A percentile compares a stretch with the other conserved stretches of the same genome.
Conservation (phyloP, 2,888 invertebrate genomes). For the Sycophila texana region DNA sequence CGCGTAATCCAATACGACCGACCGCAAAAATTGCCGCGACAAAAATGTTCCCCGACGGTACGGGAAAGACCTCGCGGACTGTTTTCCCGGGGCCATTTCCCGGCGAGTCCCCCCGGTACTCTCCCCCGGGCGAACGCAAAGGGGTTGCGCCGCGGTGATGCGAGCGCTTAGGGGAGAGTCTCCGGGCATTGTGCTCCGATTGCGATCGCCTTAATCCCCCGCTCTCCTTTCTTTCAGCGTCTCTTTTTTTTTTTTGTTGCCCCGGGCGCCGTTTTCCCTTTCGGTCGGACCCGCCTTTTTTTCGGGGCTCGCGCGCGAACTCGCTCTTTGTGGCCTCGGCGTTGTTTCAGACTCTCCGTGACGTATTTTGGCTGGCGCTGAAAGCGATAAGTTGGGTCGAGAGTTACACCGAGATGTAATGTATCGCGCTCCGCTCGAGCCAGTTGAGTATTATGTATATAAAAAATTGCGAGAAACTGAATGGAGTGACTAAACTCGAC, state of each 20-base stretch:
- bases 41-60: too few species aligned
- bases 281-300: background rate
- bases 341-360: background rate
- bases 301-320: background rate
- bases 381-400: background rate
- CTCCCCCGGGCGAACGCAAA: background rate
- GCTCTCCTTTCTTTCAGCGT: background rate
- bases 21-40: too few species aligned
- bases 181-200: constrained; percentile 30
- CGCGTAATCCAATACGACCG: too few species aligned
- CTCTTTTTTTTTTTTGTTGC: background rate
- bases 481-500: too few species aligned
- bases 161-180: background rate
- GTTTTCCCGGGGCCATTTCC: too few species aligned
- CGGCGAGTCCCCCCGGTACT: too few species aligned
- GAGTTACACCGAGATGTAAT: too few species aligned
- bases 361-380: constrained; percentile 1
- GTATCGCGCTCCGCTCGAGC: too few species aligned
- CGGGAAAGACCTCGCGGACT: too few species aligned
- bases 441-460: too few species aligned
- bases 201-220: constrained; percentile 35
- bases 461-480: too few species aligned
- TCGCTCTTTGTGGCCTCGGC: background rate
- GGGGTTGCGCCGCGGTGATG: background rate
- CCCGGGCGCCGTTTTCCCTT: background rate